Evolutionary conservation across 2,888 invertebrate species (phyloP).

Genomic region (Drosophila niveifrons): DNA sequence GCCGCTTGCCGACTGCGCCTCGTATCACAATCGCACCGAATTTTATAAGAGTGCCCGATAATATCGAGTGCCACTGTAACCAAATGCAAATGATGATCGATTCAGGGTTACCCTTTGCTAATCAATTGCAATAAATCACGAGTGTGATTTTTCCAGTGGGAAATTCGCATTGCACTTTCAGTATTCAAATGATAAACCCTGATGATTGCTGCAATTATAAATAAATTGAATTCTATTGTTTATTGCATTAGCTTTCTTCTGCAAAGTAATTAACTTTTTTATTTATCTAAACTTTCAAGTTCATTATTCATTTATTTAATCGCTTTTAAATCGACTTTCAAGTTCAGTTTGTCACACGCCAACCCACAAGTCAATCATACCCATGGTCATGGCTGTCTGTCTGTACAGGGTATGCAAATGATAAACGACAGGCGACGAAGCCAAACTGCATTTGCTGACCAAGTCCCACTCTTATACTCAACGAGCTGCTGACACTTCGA

Average conservation of each 20-base stretch:
- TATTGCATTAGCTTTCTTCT: not conserved
- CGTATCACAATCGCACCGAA: conserved; percentile 62
- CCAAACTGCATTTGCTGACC: conserved; percentile 25
- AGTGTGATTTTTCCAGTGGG: not conserved
- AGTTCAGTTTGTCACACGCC: not conserved
- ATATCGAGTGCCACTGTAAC: conserved; percentile 30
- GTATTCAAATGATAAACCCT: not conserved
- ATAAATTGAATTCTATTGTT: not conserved
- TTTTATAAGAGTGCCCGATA: conserved; percentile 67
- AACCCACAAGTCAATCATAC: not conserved
- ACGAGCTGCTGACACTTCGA: conserved; percentile 25
- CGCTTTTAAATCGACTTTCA: not conserved
- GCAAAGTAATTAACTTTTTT: not conserved
- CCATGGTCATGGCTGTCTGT: not conserved
- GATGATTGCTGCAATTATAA: not conserved
- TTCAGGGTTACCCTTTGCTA: conserved; percentile 35
- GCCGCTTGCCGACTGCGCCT: conserved; percentile 71
- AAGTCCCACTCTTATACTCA: conserved; percentile 60
- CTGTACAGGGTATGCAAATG: conserved; percentile 19
- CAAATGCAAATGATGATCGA: not conserved
- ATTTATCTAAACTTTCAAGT: not conserved
- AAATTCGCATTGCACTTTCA: not conserved
- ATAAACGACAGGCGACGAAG: conserved; percentile 28
- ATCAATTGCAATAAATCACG: conserved; percentile 5
- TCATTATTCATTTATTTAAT: not conserved